Percentiles rank a stretch among this genome's conserved stretches.
Conservation (phyloP, 64 coral and sea anemone species). For the Stylophora pistillata region DNA sequence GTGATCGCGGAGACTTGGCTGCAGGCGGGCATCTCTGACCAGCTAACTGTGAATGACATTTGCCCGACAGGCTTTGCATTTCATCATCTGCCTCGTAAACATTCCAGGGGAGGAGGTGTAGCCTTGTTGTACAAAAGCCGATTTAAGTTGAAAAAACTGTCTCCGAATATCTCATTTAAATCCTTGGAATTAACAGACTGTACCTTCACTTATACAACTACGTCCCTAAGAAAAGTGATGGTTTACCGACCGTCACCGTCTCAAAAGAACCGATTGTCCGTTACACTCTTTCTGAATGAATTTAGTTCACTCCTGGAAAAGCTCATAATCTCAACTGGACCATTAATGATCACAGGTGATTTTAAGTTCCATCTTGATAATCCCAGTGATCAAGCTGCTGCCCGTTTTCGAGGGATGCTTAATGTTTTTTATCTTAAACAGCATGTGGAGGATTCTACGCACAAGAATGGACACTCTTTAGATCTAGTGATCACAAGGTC, state of each 20-base stretch:
- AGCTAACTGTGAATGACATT: slow-evolving; percentile 15
- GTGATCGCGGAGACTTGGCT: neutral
- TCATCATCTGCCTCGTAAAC: slow-evolving; percentile 31
- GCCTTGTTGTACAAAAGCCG: slow-evolving; percentile 49
- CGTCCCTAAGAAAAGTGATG: neutral
- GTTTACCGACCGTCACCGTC: slow-evolving; percentile 53
- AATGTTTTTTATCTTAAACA: slow-evolving; percentile 2
- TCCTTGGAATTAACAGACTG: slow-evolving; percentile 71
- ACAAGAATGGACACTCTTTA: slow-evolving; percentile 35
- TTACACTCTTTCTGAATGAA: slow-evolving; percentile 26
- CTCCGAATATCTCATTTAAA: slow-evolving; percentile 17
- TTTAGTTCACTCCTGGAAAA: slow-evolving; percentile 36
- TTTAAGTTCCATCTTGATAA: slow-evolving; percentile 40
- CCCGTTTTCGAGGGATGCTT: neutral
- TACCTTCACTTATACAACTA: slow-evolving; percentile 1
- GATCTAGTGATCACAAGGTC: slow-evolving; percentile 42
- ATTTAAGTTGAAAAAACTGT: slow-evolving; percentile 37
- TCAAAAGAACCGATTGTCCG: slow-evolving; percentile 34
- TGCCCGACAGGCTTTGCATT: slow-evolving; percentile 58
- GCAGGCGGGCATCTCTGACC: neutral
- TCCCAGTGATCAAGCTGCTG: neutral
- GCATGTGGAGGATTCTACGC: slow-evolving; percentile 17
- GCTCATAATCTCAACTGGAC: neutral
- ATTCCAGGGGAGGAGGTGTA: slow-evolving; percentile 47
- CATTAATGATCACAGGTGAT: slow-evolving; percentile 29